These are phyloP conservation scores for Xenus cinereus DNA, from an alignment of 2,113 vertebrate genomes.

Conservation along the genomic window DNA sequence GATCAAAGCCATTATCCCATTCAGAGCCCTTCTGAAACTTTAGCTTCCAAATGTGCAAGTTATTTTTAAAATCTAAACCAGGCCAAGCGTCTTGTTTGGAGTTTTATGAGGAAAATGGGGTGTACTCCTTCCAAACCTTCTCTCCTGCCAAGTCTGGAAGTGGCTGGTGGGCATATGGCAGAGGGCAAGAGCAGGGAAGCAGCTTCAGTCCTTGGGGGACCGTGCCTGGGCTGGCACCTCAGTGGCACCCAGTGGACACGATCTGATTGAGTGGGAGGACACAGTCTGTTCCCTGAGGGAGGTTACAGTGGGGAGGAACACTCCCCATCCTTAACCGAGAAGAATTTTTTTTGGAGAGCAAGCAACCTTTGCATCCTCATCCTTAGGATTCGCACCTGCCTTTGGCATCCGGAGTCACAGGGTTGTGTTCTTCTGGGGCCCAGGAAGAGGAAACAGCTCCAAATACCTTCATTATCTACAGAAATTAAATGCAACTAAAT, in stretches of 20 bases:
- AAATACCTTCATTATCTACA: not conserved
- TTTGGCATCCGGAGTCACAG: not conserved
- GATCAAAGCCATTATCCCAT: slow-evolving; percentile 61
- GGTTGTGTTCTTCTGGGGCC: not conserved
- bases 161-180: not conserved
- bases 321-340: not conserved
- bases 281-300: not conserved
- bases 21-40: slow-evolving; percentile 52
- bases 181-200: not conserved
- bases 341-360: not conserved
- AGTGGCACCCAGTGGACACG: fast-evolving
- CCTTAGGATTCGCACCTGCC: not conserved
- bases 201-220: not conserved
- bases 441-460: not conserved
- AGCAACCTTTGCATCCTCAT: not conserved
- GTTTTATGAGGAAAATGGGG: slow-evolving; percentile 23
- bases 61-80: slow-evolving; percentile 71
- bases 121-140: not conserved
- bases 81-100: slow-evolving; percentile 21
- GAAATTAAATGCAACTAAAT: not conserved
- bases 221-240: not conserved
- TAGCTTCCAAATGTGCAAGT: slow-evolving; percentile 58
- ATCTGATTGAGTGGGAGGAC: not conserved
- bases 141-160: not conserved
- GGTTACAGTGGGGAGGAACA: not conserved